Base-by-base conservation (phyloP, 2,113 vertebrate species). In the Crotalus tigris region DNA sequence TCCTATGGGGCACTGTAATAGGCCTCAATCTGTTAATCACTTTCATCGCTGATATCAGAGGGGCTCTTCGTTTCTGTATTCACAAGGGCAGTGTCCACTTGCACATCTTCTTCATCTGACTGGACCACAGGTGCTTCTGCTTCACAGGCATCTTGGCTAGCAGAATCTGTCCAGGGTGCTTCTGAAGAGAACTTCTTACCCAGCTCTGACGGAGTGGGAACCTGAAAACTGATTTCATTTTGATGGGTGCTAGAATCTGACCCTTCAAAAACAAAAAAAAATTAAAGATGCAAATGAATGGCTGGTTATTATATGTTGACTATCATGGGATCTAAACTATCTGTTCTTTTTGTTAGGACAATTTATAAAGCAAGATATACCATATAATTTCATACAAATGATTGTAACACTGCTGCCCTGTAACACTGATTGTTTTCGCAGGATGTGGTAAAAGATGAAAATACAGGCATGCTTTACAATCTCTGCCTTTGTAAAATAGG, bases 11-110 rank as follows among this genome's bases (percentile, higher is more conserved):
- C 95, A 94, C 87, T 91, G 90, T 19, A 51, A 91, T 86, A 89
- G 21, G 89, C 51, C 93, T 97, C 94, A 97, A 49, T 92, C 93
- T 19, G 94, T 89, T 97, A 97, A 97, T 99, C 98, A 92, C 98
- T 99, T 95, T 99, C 98, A 15, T 99, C 98, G 55, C 98, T 98
- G 59, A 97, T 98, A 55, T 98, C 98, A n/a, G 97, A 98, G 93
- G 93, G 95, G 13, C 93, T 94, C 93, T 97, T 98, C 39, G 94
- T 85, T 92, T 97, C 97, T 0, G 85, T 91, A 90, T 95, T 55
- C 54, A 96, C 97, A n/a, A 99, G 97, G 7, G 97, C 97, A 44
- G 96, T 98, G 95, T 99, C 98, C 53, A 97, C 98, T 87, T 98
- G 98, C 21, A 98, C 98, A 21, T 99, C 98, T 92, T 99, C 98